Evolutionary conservation across 2,797 vertebrate genomes (phyloP), one percentile per base, ranked within the genome.

Genomic region (Pangasius macronema): DNA sequence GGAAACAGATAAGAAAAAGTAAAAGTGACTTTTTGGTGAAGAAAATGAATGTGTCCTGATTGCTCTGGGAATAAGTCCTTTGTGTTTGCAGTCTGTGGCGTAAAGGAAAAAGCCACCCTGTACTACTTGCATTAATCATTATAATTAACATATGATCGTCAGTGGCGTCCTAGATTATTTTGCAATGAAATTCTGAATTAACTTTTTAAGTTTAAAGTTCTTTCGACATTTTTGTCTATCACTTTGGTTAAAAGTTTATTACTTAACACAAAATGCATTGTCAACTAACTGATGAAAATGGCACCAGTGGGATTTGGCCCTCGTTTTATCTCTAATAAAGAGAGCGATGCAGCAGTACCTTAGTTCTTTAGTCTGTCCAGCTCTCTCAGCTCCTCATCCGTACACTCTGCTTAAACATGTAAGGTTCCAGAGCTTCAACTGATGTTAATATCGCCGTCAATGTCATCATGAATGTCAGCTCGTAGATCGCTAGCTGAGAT

Each of bases 21-120:
- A 53, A 53, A 77, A 18, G 3, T 51, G 42, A 46, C 4, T n/a
- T 75, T 75, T 49, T 49, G 42, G 5, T 75, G 30, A 79, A 79
- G 76, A 36, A 59, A 81, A 81, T 27, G 36, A 81, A 81, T 42
- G 57, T 81, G 22, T 81, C 13, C 57, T 61, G 24, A 81, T 81
- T 81, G 33, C 5, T 81, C 57, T 81, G 20, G 53, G 55, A 59
- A 39, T 39, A 39, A 1, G 30, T 22, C 14, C 8, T 36, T 79
- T 79, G 30, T 59, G 4, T 80, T 80, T 80, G 53, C 33, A 59
- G 10, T 3, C 53, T 53, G 46, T 18, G 46, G 5, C 6, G 8
- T 51, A 51, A 76, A 76, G 46, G 24, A 53, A 51, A 49, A 30
- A 30, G 9, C 9, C 72, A 53, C 42, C 11, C 24, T 72, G 36